phyloP scores from a whole-genome alignment of 2,797 vertebrate genomes.

The Carduelis carduelis region DNA sequence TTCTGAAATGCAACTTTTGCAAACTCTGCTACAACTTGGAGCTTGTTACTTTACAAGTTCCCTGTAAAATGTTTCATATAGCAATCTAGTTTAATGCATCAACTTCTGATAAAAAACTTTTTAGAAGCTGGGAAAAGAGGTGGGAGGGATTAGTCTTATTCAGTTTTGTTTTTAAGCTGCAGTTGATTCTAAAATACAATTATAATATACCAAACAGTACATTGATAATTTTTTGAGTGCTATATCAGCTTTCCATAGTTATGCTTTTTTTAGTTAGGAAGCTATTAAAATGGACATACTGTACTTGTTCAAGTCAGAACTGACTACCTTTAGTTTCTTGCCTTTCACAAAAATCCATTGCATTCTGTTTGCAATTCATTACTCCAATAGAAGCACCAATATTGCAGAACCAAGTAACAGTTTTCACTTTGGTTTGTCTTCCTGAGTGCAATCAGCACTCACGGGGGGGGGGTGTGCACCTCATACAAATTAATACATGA shows the following conservation, averaged over 20 bases:
- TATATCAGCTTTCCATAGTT: not conserved
- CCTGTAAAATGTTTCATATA: not conserved
- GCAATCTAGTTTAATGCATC: conserved; percentile 6
- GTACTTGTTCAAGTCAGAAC: not conserved
- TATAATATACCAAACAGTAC: not conserved
- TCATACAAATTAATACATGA: not conserved
- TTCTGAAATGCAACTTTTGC: not conserved
- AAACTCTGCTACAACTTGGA: not conserved
- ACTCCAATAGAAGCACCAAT: not conserved
- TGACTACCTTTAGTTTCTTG: not conserved
- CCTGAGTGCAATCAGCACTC: fast-evolving
- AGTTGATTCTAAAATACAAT: not conserved
- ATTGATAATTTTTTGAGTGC: not conserved
- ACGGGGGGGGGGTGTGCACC: fast-evolving
- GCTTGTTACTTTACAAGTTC: not conserved
- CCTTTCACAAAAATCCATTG: not conserved
- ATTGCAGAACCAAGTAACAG: not conserved
- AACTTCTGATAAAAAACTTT: not conserved
- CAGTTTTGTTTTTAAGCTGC: not conserved
- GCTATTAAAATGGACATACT: not conserved
- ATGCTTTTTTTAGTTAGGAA: not conserved
- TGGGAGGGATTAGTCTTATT: not conserved
- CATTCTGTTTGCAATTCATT: not conserved
- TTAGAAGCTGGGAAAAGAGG: not conserved
- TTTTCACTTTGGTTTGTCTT: not conserved